Percentiles rank a stretch among this genome's conserved stretches.
Conservation (phyloP, 2,797 vertebrate genomes). For the Pampus argenteus region DNA sequence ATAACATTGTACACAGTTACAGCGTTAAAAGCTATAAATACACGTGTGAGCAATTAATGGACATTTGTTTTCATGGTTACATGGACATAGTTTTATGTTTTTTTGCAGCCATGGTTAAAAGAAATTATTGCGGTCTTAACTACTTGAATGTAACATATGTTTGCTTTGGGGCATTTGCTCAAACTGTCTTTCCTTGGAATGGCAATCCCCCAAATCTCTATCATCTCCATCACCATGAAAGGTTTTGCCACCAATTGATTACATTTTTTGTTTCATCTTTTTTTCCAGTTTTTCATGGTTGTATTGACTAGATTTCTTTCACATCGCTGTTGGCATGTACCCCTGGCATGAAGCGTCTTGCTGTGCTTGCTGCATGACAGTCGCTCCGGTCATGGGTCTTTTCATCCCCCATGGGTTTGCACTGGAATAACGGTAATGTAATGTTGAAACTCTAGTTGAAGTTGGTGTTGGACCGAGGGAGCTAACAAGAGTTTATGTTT, state of each 20-base stretch:
- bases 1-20: not conserved
- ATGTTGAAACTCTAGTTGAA: constrained; percentile 33
- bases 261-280: constrained; percentile 29
- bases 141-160: too few relatives aligned
- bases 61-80: too few relatives aligned
- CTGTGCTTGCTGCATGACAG: constrained; percentile 83
- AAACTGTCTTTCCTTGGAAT: too few relatives aligned
- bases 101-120: too few relatives aligned
- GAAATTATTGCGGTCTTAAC: too few relatives aligned
- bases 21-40: not conserved
- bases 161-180: too few relatives aligned
- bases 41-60: too few relatives aligned
- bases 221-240: not conserved
- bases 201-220: not conserved
- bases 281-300: constrained; percentile 33
- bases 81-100: too few relatives aligned
- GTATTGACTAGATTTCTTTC: constrained; percentile 61
- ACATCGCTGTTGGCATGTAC: constrained; percentile 73
- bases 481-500: constrained; percentile 40
- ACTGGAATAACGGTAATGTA: constrained; percentile 62
- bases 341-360: constrained; percentile 75
- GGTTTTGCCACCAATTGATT: constrained; percentile 1
- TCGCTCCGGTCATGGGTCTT: constrained; percentile 65
- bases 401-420: constrained; percentile 64
- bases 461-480: constrained; percentile 20